A percentile compares a stretch with the other conserved stretches of the same genome.
Conservation (phyloP, 1,140 invertebrate species). For the Andrena cerasifolii region DNA sequence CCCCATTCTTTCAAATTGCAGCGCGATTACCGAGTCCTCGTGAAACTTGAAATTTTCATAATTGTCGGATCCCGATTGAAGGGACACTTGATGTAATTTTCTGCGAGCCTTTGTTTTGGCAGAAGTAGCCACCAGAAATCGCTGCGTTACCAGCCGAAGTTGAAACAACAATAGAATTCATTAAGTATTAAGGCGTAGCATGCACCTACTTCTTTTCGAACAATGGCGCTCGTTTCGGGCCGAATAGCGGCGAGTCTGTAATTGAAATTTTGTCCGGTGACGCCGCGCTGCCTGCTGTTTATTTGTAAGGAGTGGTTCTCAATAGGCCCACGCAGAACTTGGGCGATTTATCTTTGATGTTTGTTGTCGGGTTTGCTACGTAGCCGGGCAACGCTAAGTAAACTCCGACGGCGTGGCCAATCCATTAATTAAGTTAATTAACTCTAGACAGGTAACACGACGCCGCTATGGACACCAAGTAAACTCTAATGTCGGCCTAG, state of each 20-base stretch:
- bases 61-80: background rate
- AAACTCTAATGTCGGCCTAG: conserved; percentile 68
- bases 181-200: no score
- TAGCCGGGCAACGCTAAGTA: conserved; percentile 49
- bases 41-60: no score
- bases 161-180: conserved; percentile 7
- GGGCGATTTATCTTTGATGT: conserved; percentile 73
- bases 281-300: conserved; percentile 43
- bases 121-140: no score
- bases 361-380: conserved; percentile 54
- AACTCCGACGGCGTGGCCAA: conserved; percentile 69
- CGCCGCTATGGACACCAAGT: conserved; percentile 65
- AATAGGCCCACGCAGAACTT: conserved; percentile 62
- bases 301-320: conserved; percentile 52
- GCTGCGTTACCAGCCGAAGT: no score
- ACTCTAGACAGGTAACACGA: conserved; percentile 70
- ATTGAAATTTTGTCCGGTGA: conserved; percentile 48
- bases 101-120: no score
- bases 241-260: background rate
- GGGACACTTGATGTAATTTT: no score
- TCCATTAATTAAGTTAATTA: conserved; percentile 77
- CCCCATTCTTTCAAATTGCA: background rate
- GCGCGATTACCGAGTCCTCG: no score
- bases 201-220: no score
- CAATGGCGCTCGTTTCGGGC: background rate